A percentile compares a stretch with the other conserved stretches of the same genome.
Evolutionary conservation across 2,888 invertebrate species (phyloP).

Genomic region (Idaea straminata): DNA sequence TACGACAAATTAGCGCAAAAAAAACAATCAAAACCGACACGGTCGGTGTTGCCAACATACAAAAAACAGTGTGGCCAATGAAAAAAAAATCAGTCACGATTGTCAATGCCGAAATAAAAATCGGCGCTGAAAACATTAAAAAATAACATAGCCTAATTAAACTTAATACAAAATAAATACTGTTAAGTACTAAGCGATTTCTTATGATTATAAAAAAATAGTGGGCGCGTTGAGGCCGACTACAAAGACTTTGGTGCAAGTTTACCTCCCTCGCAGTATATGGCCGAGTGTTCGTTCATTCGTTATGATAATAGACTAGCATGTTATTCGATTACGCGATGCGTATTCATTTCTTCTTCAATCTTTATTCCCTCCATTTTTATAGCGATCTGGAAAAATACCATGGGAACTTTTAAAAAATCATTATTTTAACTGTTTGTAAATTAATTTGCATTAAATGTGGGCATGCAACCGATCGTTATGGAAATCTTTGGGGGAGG

Average conservation of each 20-base stretch:
- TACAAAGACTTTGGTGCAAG: constrained; percentile 68
- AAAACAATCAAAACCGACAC: constrained; percentile 23
- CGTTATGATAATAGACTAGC: constrained; percentile 75
- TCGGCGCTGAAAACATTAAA: constrained; percentile 38
- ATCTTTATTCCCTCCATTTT: constrained; percentile 26
- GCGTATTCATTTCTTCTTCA: constrained; percentile 36
- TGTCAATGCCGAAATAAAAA: constrained; percentile 47
- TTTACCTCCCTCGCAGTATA: constrained; percentile 51
- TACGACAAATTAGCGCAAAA: constrained; percentile 11
- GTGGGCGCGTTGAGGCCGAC: constrained; percentile 43
- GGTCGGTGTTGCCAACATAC: constrained; percentile 22
- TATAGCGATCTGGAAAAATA: constrained; percentile 35
- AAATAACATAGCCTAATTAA: constrained; percentile 49
- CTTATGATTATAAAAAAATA: constrained; percentile 40
- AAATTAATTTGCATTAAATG: too few species aligned
- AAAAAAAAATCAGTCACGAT: constrained; percentile 58
- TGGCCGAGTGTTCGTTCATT: constrained; percentile 74
- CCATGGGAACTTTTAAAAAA: constrained; percentile 8
- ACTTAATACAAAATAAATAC: constrained; percentile 77
- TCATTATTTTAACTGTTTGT: not conserved
- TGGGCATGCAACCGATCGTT: too few species aligned
- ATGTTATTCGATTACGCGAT: constrained; percentile 70
- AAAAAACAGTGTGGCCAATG: constrained; percentile 22
- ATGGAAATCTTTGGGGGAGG: too few species aligned
- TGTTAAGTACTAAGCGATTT: constrained; percentile 69